Conservation (phyloP, 2,797 vertebrate genomes). For the Tarsius wallacei region DNA sequence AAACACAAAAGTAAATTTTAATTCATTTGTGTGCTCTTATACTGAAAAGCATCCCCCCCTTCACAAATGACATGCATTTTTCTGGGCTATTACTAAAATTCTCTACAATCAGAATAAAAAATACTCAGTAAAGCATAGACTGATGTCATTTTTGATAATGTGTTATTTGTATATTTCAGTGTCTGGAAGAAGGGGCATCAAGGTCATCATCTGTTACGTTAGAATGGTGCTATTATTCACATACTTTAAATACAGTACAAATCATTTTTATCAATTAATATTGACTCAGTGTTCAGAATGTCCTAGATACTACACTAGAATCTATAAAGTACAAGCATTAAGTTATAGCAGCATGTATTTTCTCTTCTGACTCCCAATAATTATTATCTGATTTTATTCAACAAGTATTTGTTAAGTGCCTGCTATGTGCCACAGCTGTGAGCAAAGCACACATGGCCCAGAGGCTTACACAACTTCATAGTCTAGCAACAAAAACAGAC, state of each 20-base stretch:
- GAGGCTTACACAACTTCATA: accelerated
- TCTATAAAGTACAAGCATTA: background rate
- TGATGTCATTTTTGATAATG: background rate
- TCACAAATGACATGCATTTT: background rate
- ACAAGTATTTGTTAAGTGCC: background rate
- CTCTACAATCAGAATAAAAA: slow-evolving; percentile 38
- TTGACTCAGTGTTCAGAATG: background rate
- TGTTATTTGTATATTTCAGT: background rate
- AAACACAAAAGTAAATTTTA: background rate
- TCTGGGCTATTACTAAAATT: background rate
- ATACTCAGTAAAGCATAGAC: background rate
- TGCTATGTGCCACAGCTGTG: background rate
- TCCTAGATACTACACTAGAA: background rate
- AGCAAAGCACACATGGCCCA: background rate
- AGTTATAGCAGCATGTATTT: background rate
- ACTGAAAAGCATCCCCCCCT: too few species aligned
- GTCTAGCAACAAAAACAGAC: accelerated
- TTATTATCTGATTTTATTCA: background rate
- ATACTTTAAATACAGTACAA: background rate
- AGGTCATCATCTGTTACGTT: background rate
- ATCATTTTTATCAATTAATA: background rate
- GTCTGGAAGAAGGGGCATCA: background rate
- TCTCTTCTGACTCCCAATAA: background rate
- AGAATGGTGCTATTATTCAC: background rate
- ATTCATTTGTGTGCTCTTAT: background rate